phyloP scores from a whole-genome alignment of 2,797 vertebrate genomes.

The Caiman crocodilus region DNA sequence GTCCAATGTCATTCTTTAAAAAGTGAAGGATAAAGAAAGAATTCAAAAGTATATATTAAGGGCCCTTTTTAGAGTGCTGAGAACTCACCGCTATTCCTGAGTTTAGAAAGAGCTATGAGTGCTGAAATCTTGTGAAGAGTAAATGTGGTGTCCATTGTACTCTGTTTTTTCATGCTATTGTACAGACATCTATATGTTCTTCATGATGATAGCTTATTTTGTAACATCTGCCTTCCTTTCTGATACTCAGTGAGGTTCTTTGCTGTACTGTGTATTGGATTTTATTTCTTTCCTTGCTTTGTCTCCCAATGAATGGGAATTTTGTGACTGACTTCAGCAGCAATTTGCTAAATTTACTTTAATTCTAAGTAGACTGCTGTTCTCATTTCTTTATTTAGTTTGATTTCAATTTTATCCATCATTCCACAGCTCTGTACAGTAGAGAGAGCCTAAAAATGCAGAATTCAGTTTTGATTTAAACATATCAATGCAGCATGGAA shows the following conservation, averaged over 20 bases:
- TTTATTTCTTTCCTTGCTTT: not conserved
- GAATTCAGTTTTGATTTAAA: not conserved
- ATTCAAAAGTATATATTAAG: not conserved
- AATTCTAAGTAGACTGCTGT: too few species aligned
- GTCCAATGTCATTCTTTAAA: too few species aligned
- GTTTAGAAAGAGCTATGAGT: not conserved
- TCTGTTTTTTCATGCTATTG: not conserved
- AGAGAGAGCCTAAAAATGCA: not conserved
- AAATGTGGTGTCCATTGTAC: not conserved
- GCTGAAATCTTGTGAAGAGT: not conserved
- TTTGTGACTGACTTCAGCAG: too few species aligned
- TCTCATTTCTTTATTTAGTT: not conserved
- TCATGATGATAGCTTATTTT: not conserved
- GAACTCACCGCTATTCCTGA: not conserved
- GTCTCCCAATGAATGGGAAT: not conserved
- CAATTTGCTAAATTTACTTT: too few species aligned
- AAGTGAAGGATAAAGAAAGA: too few species aligned
- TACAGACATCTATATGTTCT: not conserved
- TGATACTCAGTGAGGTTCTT: not conserved
- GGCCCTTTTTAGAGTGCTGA: not conserved
- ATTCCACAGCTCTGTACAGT: not conserved
- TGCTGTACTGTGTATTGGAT: not conserved
- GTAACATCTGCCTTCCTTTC: not conserved
- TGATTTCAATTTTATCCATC: not conserved
- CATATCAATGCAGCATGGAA: not conserved